Evolutionary conservation across 2,797 vertebrate species (phyloP).

Genomic region (Rousettus madagascariensis): DNA sequence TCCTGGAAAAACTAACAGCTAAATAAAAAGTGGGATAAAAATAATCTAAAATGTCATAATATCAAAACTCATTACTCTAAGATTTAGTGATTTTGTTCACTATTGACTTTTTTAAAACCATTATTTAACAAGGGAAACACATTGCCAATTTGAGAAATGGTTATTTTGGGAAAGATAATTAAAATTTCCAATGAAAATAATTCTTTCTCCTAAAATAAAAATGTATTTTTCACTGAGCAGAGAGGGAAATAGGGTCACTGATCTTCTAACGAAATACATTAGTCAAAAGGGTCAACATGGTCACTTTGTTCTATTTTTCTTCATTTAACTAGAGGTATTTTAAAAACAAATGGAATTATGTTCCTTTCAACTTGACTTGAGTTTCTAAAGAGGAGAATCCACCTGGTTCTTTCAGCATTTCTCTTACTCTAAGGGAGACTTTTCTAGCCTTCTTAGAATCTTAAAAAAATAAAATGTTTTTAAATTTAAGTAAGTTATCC

Average conservation of each 20-base stretch:
- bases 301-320: neutral
- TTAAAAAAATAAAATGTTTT: neutral
- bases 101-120: neutral
- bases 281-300: neutral
- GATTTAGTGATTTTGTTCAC: neutral
- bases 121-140: neutral
- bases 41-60: neutral
- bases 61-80: neutral
- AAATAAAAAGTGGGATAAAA: neutral
- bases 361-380: neutral
- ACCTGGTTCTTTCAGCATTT: neutral
- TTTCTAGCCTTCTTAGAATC: neutral
- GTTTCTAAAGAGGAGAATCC: neutral
- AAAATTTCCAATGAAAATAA: conserved; percentile 19
- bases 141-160: conserved; percentile 1
- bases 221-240: neutral
- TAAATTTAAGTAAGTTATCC: neutral
- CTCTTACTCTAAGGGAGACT: neutral
- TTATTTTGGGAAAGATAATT: conserved; percentile 16
- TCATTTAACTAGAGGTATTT: conserved; percentile 11
- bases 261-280: conserved; percentile 12
- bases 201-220: conserved; percentile 49
- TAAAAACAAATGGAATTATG: neutral
- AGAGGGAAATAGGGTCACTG: neutral
- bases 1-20: neutral